These are phyloP conservation scores for Aleiodes alternator DNA, from an alignment of 2,888 invertebrate genomes.

Conservation along the genomic window DNA sequence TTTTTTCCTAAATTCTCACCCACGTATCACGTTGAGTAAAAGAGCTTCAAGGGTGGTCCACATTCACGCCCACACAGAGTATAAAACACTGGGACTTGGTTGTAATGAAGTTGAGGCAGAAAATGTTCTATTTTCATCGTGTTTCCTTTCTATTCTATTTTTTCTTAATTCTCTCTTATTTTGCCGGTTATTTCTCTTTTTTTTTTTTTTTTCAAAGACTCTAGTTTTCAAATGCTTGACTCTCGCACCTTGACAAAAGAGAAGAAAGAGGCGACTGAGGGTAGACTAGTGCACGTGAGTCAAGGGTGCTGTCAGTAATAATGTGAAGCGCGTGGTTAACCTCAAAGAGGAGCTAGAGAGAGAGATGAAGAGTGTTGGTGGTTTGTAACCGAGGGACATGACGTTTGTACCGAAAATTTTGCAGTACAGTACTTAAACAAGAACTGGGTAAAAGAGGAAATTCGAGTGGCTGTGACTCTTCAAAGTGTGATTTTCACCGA, in stretches of 20 bases:
- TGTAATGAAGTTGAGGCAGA: slow-evolving; percentile 16
- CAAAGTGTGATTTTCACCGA: background rate
- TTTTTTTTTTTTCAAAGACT: background rate
- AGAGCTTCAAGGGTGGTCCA: slow-evolving; percentile 7
- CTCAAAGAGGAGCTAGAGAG: slow-evolving; percentile 25
- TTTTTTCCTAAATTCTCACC: slow-evolving; percentile 5
- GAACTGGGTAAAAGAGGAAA: background rate
- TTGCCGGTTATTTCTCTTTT: background rate
- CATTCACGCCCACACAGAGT: slow-evolving; percentile 11
- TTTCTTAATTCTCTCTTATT: slow-evolving; percentile 2
- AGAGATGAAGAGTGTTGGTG: background rate
- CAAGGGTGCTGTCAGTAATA: slow-evolving; percentile 19
- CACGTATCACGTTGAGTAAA: background rate
- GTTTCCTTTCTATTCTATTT: slow-evolving; percentile 6
- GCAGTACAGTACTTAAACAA: slow-evolving; percentile 12
- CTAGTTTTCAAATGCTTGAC: slow-evolving; percentile 30
- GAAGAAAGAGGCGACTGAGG: slow-evolving; percentile 6
- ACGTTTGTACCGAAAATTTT: slow-evolving; percentile 23
- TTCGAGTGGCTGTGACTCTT: slow-evolving; percentile 10
- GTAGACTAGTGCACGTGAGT: slow-evolving; percentile 6
- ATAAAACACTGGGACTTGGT: background rate
- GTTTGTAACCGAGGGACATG: slow-evolving; percentile 16
- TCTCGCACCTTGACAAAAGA: slow-evolving; percentile 23
- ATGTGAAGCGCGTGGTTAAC: slow-evolving; percentile 33
- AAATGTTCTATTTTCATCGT: slow-evolving; percentile 6